Conservation (phyloP, 1,140 invertebrate species). For the Streblospio benedicti region DNA sequence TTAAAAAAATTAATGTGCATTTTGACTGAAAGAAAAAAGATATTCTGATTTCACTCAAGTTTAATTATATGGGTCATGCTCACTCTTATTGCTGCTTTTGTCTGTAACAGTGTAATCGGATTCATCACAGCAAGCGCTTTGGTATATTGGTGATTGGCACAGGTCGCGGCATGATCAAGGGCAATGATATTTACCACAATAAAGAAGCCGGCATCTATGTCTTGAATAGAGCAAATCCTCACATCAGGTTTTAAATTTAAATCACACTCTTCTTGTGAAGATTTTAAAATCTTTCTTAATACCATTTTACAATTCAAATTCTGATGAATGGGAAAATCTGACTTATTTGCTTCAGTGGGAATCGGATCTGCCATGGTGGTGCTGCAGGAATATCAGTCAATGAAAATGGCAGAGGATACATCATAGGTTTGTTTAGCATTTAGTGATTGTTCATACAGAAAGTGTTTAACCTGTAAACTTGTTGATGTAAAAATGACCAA, state of each 20-base stretch:
- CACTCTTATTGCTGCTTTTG: too few species aligned
- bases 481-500: too few species aligned
- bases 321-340: slow-evolving; percentile 24
- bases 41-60: too few species aligned
- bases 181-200: slow-evolving; percentile 38
- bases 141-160: slow-evolving; percentile 38
- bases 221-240: slow-evolving; percentile 35
- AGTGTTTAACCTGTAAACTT: slow-evolving; percentile 1
- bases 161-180: slow-evolving; percentile 35
- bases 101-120: slow-evolving; percentile 34
- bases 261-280: too few species aligned
- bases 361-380: slow-evolving; percentile 34
- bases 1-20: too few species aligned
- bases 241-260: slow-evolving; percentile 13
- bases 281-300: too few species aligned
- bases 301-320: too few species aligned
- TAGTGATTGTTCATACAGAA: not conserved
- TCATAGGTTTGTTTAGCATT: slow-evolving; percentile 23
- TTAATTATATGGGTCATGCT: too few species aligned
- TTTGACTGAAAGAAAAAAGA: too few species aligned
- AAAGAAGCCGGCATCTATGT: slow-evolving; percentile 38
- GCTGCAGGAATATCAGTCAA: slow-evolving; percentile 38
- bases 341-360: slow-evolving; percentile 26
- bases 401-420: slow-evolving; percentile 33
- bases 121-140: slow-evolving; percentile 37